phyloP scores from a whole-genome alignment of 2,797 vertebrate genomes.

The Pseudocheirus occidentalis region DNA sequence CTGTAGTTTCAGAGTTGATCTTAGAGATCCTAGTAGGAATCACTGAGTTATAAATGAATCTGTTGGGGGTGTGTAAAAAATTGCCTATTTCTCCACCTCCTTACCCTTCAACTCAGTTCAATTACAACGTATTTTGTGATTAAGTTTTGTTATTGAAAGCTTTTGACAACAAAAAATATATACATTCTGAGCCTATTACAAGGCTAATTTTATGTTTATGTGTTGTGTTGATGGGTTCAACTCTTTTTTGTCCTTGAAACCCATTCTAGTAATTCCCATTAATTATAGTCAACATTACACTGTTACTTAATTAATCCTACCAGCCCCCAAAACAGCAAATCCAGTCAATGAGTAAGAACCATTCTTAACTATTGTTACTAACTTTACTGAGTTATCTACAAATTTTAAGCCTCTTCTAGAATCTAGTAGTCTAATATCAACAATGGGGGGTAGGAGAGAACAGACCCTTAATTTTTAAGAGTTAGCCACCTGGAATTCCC shows the following conservation, averaged over 20 bases:
- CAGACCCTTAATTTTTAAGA: neutral
- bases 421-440: neutral
- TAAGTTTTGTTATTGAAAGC: neutral
- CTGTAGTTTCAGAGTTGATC: neutral
- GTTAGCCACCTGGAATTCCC: neutral
- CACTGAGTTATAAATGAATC: neutral
- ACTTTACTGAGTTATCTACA: neutral
- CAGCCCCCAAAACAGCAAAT: slow-evolving; percentile 36
- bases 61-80: neutral
- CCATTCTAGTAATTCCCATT: slow-evolving; percentile 19
- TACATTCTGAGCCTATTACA: slow-evolving; percentile 12
- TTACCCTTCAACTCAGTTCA: neutral
- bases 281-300: slow-evolving; percentile 56
- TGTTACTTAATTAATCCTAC: slow-evolving; percentile 42
- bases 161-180: neutral
- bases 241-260: slow-evolving; percentile 51
- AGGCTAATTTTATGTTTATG: slow-evolving; percentile 23
- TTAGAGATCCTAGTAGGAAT: neutral
- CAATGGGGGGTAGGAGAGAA: neutral
- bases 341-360: slow-evolving; percentile 30
- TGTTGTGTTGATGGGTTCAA: slow-evolving; percentile 36
- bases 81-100: neutral
- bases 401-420: neutral
- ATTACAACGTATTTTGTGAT: neutral
- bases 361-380: slow-evolving; percentile 39